These are phyloP conservation scores for Tetragnatha montana DNA, from an alignment of 2,888 invertebrate genomes.

Conservation along the genomic window DNA sequence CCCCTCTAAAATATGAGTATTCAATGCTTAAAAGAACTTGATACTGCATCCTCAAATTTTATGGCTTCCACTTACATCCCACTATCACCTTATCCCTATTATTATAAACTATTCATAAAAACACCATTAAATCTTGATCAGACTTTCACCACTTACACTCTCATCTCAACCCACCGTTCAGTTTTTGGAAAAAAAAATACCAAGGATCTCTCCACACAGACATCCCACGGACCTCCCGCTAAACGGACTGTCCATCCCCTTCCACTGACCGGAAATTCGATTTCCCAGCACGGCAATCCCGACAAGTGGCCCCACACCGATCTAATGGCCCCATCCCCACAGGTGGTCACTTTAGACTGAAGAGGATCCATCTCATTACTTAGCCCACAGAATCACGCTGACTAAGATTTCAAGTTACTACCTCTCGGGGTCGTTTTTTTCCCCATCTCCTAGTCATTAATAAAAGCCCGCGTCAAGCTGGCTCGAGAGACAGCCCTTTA, in stretches of 20 bases:
- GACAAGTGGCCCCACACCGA: not conserved
- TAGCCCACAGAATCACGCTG: not conserved
- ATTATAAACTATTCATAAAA: no score
- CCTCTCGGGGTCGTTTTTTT: not conserved
- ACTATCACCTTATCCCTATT: no score
- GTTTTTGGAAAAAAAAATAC: no score
- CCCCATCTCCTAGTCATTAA: conserved; percentile 12
- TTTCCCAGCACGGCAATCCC: not conserved
- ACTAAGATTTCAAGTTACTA: conserved; percentile 11
- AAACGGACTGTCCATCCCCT: not conserved
- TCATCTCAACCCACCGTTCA: no score
- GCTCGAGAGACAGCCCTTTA: conserved; percentile 32
- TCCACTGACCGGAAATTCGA: not conserved
- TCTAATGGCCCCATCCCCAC: not conserved
- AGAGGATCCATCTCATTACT: conserved; percentile 3
- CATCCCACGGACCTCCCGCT: no score
- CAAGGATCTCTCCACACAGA: no score
- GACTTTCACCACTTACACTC: no score
- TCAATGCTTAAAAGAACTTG: no score
- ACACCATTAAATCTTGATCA: no score
- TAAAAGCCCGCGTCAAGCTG: conserved; percentile 31
- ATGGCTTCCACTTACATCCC: no score
- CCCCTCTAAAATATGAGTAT: no score
- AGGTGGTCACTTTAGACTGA: not conserved
- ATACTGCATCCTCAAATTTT: no score